These are phyloP conservation scores for Amphibalanus amphitrite DNA, from an alignment of 1,140 invertebrate genomes.

Conservation along the genomic window DNA sequence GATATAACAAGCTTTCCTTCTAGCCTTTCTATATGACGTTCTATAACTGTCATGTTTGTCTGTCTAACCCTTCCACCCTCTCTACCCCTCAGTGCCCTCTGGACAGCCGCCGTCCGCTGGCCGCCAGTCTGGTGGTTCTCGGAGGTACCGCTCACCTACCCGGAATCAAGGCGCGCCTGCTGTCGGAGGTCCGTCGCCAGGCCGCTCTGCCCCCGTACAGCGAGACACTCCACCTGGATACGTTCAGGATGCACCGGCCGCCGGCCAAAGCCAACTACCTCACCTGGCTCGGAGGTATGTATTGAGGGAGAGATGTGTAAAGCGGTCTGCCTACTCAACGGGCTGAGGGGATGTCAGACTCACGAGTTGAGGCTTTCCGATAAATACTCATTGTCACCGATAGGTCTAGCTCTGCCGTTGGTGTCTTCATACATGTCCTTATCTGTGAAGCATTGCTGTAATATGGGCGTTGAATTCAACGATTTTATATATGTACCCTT, in stretches of 20 bases:
- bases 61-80: too few relatives aligned
- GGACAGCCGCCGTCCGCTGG: constrained; percentile 49
- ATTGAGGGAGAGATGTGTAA: too few relatives aligned
- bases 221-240: constrained; percentile 40
- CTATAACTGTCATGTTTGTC: too few relatives aligned
- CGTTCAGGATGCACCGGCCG: constrained; percentile 56
- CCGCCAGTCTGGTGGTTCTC: constrained; percentile 63
- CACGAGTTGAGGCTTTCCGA: too few relatives aligned
- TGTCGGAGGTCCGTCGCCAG: constrained; percentile 49
- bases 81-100: constrained; percentile 41
- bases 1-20: too few relatives aligned
- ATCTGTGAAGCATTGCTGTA: too few relatives aligned
- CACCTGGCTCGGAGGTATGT: constrained; percentile 59
- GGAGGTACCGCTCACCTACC: constrained; percentile 66
- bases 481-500: background rate
- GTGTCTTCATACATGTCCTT: too few relatives aligned
- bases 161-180: constrained; percentile 56
- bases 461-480: background rate
- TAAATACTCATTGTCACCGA: too few relatives aligned
- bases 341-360: too few relatives aligned
- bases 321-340: too few relatives aligned
- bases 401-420: too few relatives aligned
- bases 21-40: too few relatives aligned
- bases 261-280: constrained; percentile 69
- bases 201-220: constrained; percentile 43